Base-by-base conservation (phyloP, 2,888 invertebrate species). In the Clostera curtula region DNA sequence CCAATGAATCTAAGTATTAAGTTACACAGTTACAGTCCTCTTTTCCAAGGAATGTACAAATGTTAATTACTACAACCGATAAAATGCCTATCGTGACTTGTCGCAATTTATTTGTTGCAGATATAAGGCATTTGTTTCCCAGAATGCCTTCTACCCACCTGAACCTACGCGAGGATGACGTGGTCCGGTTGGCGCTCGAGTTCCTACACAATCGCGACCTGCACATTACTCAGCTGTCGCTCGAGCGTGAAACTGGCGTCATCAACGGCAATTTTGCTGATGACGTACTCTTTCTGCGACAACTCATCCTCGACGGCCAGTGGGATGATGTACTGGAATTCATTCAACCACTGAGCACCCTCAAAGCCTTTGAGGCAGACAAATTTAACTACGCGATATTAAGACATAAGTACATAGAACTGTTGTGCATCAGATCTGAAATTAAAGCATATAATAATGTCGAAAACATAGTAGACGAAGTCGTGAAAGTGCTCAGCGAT, bases 271-370 rank as follows among this genome's bases (percentile, higher is more conserved):
- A 92, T 62, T 97, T 90, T 70, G 95, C 96, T 7, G 96, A 97
- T 72, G 98, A 98, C 73, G 91, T 96, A 18, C 87, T 98, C 23
- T 98, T 98, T 73, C 85, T 98, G 10, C 88, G 97, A 9, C 97
- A 97, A 74, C 88, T 98, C 27, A 96, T 98, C 46, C 88, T 98
- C 28, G 98, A 98, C 70, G 98, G 98, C 9, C 96, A 97, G 76
- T 98, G 98, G 98, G 97, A 98, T 74, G 97, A 97, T 69, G 97
- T 95, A 1, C 82, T 97, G 34, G 97, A 97, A 67, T 98, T 98
- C 73, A 93, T 97, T 34, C 96, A 97, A 77, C 98, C 98, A 0
- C 85, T 98, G 27, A 93, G 93, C 62, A 89, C 91, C 5, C 74
- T 93, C 34, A 91, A 90, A 53, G 88, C 91, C 19, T 97, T 97